These are phyloP conservation scores for Sebastes fasciatus DNA, from an alignment of 2,113 vertebrate species.

Conservation along the genomic window DNA sequence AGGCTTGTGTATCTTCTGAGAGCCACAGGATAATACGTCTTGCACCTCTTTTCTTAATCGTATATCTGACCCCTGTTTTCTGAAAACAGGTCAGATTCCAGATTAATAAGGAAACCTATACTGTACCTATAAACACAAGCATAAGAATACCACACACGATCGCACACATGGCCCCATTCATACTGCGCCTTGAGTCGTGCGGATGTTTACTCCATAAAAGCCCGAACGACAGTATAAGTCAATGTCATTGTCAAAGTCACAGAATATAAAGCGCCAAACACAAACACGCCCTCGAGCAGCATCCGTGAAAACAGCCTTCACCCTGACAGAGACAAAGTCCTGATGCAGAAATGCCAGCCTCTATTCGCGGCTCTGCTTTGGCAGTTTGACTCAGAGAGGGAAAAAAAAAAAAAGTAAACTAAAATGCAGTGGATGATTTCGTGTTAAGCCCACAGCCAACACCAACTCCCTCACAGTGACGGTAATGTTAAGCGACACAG, in stretches of 20 bases:
- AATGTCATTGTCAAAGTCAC: conserved; percentile 45
- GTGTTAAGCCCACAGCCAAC: conserved; percentile 42
- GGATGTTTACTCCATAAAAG: conserved; percentile 28
- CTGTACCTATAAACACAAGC: neutral
- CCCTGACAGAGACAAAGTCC: conserved; percentile 32
- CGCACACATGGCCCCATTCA: neutral
- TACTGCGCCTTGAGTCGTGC: neutral
- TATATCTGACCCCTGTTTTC: neutral
- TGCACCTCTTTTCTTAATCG: neutral
- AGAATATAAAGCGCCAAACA: conserved; percentile 48
- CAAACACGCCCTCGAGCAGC: conserved; percentile 40
- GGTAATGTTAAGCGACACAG: conserved; percentile 49
- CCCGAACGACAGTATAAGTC: conserved; percentile 30
- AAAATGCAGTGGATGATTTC: conserved; percentile 26
- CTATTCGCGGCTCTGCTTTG: conserved; percentile 37
- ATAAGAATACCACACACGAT: neutral
- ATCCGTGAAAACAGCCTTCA: conserved; percentile 38
- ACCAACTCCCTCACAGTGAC: conserved; percentile 37
- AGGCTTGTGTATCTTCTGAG: neutral
- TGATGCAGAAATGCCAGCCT: conserved; percentile 24
- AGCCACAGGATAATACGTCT: neutral
- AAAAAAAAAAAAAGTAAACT: neutral
- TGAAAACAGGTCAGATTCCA: neutral
- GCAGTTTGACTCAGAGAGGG: conserved; percentile 15
- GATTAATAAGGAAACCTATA: neutral